phyloP scores from a whole-genome alignment of 2,113 vertebrate genomes.

The Notechis scutatus region DNA sequence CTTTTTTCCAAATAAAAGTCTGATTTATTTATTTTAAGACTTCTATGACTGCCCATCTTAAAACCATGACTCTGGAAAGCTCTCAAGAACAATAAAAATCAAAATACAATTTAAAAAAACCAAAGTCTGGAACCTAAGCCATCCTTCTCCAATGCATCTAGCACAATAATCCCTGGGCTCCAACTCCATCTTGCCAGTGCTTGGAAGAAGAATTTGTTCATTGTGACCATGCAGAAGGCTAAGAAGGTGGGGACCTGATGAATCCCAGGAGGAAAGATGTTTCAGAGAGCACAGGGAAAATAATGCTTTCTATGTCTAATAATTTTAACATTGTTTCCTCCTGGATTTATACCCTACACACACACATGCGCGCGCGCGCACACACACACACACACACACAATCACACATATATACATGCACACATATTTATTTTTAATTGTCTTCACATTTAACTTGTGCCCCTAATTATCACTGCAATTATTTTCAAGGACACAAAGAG shows the following conservation, averaged over 20 bases:
- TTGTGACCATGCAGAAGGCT: neutral
- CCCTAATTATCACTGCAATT: neutral
- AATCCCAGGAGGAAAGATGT: neutral
- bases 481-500: neutral
- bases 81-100: neutral
- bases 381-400: neutral
- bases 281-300: neutral
- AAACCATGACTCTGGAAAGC: neutral
- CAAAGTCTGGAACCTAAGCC: neutral
- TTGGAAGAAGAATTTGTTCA: neutral
- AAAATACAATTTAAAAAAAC: neutral
- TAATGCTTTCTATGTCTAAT: neutral
- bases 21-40: neutral
- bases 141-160: neutral
- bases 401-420: neutral
- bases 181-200: neutral
- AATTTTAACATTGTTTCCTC: neutral
- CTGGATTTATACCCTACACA: neutral
- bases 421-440: neutral
- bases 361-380: too few relatives aligned
- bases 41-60: neutral
- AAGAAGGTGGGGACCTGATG: neutral
- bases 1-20: neutral
- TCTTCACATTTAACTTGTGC: neutral
- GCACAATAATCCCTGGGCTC: neutral